These are phyloP conservation scores for Tetheella fluctuosa DNA, from an alignment of 2,888 invertebrate genomes.

Conservation along the genomic window DNA sequence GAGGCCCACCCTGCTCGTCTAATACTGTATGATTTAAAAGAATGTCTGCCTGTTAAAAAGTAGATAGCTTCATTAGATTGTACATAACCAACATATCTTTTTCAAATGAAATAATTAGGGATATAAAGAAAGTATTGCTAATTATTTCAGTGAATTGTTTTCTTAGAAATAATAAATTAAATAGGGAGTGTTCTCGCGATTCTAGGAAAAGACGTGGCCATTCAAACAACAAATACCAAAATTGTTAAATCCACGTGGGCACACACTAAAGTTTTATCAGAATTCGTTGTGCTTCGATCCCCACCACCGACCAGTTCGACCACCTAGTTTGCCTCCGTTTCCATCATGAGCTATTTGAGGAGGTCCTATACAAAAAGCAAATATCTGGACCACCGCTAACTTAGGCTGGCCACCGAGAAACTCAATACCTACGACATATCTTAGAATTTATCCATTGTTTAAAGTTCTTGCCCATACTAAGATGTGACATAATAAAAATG, in stretches of 20 bases:
- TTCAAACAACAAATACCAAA: conserved; percentile 36
- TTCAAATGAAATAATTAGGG: neutral
- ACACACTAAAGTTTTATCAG: conserved; percentile 33
- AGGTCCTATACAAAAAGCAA: conserved; percentile 47
- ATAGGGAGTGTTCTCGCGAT: conserved; percentile 10
- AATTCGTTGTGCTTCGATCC: conserved; percentile 29
- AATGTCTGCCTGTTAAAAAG: conserved; percentile 2
- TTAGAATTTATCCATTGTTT: neutral
- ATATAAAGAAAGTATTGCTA: neutral
- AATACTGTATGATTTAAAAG: conserved; percentile 37
- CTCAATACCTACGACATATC: neutral
- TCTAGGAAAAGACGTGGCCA: conserved; percentile 35
- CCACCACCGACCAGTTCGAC: conserved; percentile 44
- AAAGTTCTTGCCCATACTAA: neutral
- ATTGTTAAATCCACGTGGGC: conserved; percentile 47
- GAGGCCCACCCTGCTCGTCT: conserved; percentile 56
- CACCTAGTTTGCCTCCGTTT: conserved; percentile 38
- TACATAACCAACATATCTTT: conserved; percentile 17
- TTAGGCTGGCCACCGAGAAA: conserved; percentile 17
- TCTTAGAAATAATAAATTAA: neutral
- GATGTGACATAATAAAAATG: neutral
- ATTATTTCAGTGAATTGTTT: neutral
- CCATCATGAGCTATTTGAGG: conserved; percentile 22
- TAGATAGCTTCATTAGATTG: conserved; percentile 44
- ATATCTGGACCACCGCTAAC: conserved; percentile 40